Base-by-base conservation (phyloP, 2,113 vertebrate species). In the Bubalus kerabau region DNA sequence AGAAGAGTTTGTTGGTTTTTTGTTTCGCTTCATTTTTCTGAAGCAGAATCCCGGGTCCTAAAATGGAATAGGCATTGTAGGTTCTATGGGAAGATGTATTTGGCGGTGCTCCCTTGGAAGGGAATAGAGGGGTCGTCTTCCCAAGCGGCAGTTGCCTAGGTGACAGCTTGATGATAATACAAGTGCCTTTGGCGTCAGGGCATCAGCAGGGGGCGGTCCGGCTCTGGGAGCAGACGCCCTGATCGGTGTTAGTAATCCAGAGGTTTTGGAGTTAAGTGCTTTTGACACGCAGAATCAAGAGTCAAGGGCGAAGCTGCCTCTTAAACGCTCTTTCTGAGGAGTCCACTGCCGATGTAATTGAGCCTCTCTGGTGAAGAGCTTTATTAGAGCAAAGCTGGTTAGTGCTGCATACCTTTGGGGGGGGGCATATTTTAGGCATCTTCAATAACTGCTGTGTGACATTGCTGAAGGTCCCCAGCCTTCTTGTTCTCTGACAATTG, bases 271-370 rank as follows among this genome's bases (percentile, higher is more conserved):
- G 97, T 98, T 99, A 99, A 99, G 98, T 99, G 99, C 94, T 99
- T 99, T 98, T 98, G 99, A 99, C 99, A 98, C 97, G 97, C 97
- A 97, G 98, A 98, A 98, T 98, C 98, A 98, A 98, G 96, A 98
- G 98, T 99, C 99, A 99, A 99, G 99, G 99, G 85, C 98, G 87
- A 99, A 98, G 96, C 98, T 98, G 98, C 98, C 98, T 99, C 97
- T 98, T 98, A 98, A 99, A 98, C 98, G 98, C 98, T 99, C 95
- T 98, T 98, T 98, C 96, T 98, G 87, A 96, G 80, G 90, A 87
- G 92, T 84, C 96, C 98, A 97, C 97, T 97, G 95, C 98, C 97
- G 98, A 93, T 98, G 98, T 98, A 98, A 98, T 99, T 99, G 98
- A 99, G 98, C 98, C 98, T 98, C 98, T 98, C 98, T 97, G 97